Base-by-base conservation (phyloP, 2,888 invertebrate species). In the Globia sparganii region DNA sequence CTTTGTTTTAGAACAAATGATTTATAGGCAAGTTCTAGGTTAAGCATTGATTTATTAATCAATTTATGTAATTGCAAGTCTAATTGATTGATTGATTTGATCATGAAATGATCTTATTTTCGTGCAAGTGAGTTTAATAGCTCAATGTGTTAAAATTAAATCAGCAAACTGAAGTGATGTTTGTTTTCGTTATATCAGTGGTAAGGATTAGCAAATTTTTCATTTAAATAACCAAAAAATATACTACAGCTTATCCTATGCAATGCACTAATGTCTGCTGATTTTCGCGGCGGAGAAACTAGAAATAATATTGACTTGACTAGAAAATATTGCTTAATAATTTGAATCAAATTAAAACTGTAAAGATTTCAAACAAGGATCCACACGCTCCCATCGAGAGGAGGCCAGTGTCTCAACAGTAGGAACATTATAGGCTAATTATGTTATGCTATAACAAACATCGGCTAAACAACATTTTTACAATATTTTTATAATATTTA, bases 1-100 rank as follows among this genome's bases (percentile, higher is more conserved):
- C 83, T 83, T 85, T 83, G 83, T 85, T 85, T 62, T 71, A 46
- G n/a, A 68, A 37, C n/a, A 53, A 59, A 25, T 78, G 72, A 86
- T 84, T 84, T 82, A 86, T 78, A 53, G 46, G 62, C 70, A 78
- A 77, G 78, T 86, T 78, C 78, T 86, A 75, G 83, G 86, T 82
- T 75, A 59, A 69, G 2, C 25, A 56, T 46, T 65, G 34, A 61
- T 56, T 84, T 68, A 85, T 75, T 75, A 85, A 72, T 72, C 72
- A 81, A 70, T 75, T 69, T 62, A 64, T 81, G 46, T 75, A 83
- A 83, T 83, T 85, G 59, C 37, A 37, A 37, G 18, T 70, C 2
- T 72, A 85, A 72, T 80, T 59, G 37, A 70, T 83, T 83, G 73
- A 74, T 74, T 79, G 70, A 46, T 76, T 65, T 76, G 53, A 72